Evolutionary conservation across 2,888 invertebrate genomes (phyloP).

Genomic region (Dusona sp.): DNA sequence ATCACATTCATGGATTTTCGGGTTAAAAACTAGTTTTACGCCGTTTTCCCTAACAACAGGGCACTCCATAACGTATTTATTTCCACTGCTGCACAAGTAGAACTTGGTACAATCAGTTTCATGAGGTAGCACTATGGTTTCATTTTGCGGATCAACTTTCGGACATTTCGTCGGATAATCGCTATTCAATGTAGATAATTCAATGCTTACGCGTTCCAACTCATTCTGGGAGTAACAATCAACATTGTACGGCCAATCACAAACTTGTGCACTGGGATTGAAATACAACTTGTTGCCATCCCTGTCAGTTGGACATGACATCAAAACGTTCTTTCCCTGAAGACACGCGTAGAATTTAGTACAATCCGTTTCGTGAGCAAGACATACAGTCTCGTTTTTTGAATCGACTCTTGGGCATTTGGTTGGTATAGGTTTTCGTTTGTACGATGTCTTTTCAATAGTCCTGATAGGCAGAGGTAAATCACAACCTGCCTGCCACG

Average conservation of each 20-base stretch:
- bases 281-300: constrained; percentile 62
- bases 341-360: constrained; percentile 73
- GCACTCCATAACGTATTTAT: no score
- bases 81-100: no score
- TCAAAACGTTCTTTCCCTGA: constrained; percentile 35
- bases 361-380: constrained; percentile 73
- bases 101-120: no score
- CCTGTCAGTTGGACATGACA: constrained; percentile 62
- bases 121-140: no score
- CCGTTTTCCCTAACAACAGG: no score
- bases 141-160: no score
- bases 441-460: neutral
- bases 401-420: constrained; percentile 61
- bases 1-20: no score
- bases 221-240: constrained; percentile 56
- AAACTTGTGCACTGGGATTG: constrained; percentile 71
- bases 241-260: constrained; percentile 72
- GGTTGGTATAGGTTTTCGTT: neutral
- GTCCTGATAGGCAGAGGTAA: neutral
- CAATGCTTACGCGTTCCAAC: no score
- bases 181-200: no score
- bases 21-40: no score
- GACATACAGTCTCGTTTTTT: constrained; percentile 49
- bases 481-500: neutral
- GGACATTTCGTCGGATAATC: no score